phyloP scores from a whole-genome alignment of 30 jellyfish, hydroid and myxozoan species.

The Rhopilema esculentum region DNA sequence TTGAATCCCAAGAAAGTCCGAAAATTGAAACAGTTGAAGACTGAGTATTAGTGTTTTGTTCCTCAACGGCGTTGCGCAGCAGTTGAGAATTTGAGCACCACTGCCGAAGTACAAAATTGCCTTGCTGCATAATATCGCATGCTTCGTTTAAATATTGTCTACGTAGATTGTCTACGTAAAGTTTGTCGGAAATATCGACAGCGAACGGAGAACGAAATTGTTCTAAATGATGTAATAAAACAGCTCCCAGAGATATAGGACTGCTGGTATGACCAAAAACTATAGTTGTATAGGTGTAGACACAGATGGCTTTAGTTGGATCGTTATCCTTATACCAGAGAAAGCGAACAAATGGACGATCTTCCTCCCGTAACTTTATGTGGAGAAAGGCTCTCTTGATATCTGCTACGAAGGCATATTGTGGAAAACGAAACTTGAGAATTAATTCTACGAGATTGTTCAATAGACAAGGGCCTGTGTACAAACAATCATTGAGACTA shows the following conservation, averaged over 20 bases:
- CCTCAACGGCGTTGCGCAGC: neutral
- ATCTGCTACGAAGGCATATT: constrained; percentile 57
- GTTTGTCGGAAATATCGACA: constrained; percentile 39
- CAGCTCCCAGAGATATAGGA: constrained; percentile 63
- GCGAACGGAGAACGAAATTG: constrained; percentile 16
- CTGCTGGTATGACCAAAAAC: constrained; percentile 63
- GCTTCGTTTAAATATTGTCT: constrained; percentile 45
- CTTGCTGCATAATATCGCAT: constrained; percentile 1
- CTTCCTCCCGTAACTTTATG: constrained; percentile 34
- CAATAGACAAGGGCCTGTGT: constrained; percentile 42
- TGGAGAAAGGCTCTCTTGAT: constrained; percentile 32
- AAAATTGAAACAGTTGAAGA: constrained; percentile 22
- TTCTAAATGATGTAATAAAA: constrained; percentile 26
- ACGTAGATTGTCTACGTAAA: constrained; percentile 42
- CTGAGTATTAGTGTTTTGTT: neutral
- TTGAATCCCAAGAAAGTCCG: constrained; percentile 10
- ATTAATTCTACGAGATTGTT: constrained; percentile 36
- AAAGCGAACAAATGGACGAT: constrained; percentile 34
- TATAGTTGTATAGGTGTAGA: constrained; percentile 43
- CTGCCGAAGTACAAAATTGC: constrained; percentile 14
- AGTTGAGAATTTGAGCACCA: constrained; percentile 9
- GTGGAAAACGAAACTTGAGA: constrained; percentile 36
- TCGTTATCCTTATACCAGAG: constrained; percentile 56
- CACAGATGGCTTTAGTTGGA: constrained; percentile 38
- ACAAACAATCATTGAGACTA: constrained; percentile 50